These are phyloP conservation scores for Zaprionus gabonicus DNA, from an alignment of 1,140 invertebrate genomes.

Conservation along the genomic window DNA sequence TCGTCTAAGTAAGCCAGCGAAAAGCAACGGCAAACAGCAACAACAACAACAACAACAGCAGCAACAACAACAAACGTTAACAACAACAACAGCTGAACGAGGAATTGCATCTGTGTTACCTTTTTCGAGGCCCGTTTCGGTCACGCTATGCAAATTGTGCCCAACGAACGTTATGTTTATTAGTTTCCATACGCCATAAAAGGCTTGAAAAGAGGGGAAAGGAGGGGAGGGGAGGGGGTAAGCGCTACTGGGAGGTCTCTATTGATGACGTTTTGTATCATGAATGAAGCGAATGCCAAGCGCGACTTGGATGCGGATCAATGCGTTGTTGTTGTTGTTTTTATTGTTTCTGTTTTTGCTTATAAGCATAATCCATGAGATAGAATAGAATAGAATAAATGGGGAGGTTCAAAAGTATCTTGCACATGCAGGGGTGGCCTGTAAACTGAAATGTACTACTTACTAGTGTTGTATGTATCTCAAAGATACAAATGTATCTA, in stretches of 20 bases:
- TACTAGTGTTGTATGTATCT: too few species aligned
- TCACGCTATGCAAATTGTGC: constrained; percentile 62
- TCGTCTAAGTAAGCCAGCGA: constrained; percentile 71
- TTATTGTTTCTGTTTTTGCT: constrained; percentile 29
- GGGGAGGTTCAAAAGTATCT: background rate
- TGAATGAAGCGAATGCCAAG: constrained; percentile 72
- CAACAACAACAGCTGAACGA: constrained; percentile 11
- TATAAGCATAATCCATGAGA: constrained; percentile 2
- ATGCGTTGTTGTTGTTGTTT: constrained; percentile 12
- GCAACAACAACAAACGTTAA: background rate
- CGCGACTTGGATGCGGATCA: constrained; percentile 29
- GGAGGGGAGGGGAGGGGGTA: background rate
- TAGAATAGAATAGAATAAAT: too few species aligned
- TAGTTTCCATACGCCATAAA: constrained; percentile 41
- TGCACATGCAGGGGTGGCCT: too few species aligned
- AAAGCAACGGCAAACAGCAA: constrained; percentile 26
- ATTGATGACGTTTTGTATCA: constrained; percentile 57
- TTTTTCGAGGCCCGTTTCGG: constrained; percentile 30
- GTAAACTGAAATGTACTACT: too few species aligned
- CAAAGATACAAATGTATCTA: background rate
- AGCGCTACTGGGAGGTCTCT: constrained; percentile 64
- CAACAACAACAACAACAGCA: constrained; percentile 7
- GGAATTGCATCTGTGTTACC: constrained; percentile 40
- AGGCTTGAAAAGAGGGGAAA: background rate
- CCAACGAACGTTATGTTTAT: constrained; percentile 56